Evolutionary conservation across 2,888 invertebrate species (phyloP).

Genomic region (Coenonympha arcania): DNA sequence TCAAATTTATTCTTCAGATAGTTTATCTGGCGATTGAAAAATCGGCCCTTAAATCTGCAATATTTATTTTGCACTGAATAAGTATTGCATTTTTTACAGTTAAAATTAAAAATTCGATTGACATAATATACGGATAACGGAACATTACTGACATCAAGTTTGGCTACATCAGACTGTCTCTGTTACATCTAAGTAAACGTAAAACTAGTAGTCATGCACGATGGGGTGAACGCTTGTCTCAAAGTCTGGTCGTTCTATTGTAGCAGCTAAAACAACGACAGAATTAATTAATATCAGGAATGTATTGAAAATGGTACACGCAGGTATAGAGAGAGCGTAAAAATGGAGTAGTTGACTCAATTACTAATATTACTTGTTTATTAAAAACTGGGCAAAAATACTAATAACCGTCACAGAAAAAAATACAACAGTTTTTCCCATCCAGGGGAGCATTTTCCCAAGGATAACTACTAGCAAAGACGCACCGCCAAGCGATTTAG

Average conservation of each 20-base stretch:
- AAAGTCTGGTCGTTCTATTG: constrained; percentile 86
- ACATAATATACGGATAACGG: constrained; percentile 31
- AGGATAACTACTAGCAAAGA: neutral
- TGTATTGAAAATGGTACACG: neutral
- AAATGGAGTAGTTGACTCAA: too few species aligned
- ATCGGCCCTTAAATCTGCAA: too few species aligned
- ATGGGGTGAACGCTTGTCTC: constrained; percentile 60
- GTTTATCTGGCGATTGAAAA: too few species aligned
- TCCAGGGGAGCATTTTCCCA: neutral
- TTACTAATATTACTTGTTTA: too few species aligned
- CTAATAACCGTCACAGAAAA: too few species aligned
- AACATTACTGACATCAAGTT: constrained; percentile 30
- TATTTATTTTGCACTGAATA: too few species aligned
- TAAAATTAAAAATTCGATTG: neutral
- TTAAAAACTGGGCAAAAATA: too few species aligned
- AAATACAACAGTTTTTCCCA: too few species aligned
- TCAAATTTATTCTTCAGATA: too few species aligned
- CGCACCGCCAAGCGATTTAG: too few species aligned
- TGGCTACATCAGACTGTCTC: constrained; percentile 43
- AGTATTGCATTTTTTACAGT: neutral
- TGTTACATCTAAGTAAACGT: constrained; percentile 37
- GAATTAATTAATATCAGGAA: constrained; percentile 36
- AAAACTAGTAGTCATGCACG: constrained; percentile 51
- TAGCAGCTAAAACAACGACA: constrained; percentile 80
- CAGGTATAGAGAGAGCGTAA: too few species aligned